Conservation (phyloP, 2,888 invertebrate genomes). For the Plusia festucae region DNA sequence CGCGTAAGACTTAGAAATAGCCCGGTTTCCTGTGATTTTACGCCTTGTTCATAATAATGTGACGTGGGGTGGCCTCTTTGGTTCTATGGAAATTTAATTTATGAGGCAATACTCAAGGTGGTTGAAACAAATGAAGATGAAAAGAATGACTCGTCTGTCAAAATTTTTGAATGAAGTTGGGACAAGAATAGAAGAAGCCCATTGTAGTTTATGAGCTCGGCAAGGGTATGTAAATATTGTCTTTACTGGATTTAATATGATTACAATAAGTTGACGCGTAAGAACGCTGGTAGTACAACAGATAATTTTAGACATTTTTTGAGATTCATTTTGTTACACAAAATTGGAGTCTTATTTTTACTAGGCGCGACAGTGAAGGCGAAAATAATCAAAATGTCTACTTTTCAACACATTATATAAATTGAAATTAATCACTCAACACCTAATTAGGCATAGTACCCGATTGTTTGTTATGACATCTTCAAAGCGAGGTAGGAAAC, state of each 20-base stretch:
- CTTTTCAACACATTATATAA: conserved; percentile 40
- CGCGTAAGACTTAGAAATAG: conserved; percentile 74
- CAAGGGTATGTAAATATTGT: too few species aligned
- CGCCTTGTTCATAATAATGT: conserved; percentile 54
- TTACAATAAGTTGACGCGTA: too few species aligned
- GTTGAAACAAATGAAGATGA: background rate
- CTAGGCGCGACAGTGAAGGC: background rate
- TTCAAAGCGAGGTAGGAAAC: conserved; percentile 78
- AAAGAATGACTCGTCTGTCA: background rate
- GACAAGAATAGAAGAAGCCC: background rate
- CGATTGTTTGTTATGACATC: conserved; percentile 67
- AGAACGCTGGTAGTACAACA: too few species aligned
- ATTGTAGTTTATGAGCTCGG: background rate
- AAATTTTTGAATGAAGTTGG: background rate
- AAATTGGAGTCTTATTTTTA: too few species aligned
- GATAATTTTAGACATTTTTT: too few species aligned
- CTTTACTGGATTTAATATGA: too few species aligned
- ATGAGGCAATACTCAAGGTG: conserved; percentile 7
- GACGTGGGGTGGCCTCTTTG: conserved; percentile 19
- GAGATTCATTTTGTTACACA: too few species aligned
- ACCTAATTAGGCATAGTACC: conserved; percentile 56
- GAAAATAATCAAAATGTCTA: background rate
- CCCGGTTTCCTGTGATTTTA: conserved; percentile 72
- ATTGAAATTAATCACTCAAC: conserved; percentile 55
- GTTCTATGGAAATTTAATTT: conserved; percentile 30